phyloP scores from a whole-genome alignment of 2,888 invertebrate genomes.

The Synanthedon tipuliformis region DNA sequence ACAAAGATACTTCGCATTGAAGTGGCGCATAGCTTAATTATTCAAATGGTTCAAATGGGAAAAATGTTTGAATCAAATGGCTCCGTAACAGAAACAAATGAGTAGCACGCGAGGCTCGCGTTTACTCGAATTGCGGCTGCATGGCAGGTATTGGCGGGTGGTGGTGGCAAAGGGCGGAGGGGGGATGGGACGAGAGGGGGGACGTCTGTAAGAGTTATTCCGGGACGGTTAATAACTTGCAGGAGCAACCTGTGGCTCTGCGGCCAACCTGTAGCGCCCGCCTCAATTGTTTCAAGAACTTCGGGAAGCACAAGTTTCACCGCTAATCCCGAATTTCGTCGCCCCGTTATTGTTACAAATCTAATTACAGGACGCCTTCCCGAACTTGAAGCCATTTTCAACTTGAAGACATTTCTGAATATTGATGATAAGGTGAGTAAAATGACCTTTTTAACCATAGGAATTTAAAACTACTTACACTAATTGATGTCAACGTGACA shows the following conservation, averaged over 20 bases:
- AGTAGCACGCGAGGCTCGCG: constrained; percentile 1
- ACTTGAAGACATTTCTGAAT: no score
- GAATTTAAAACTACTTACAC: no score
- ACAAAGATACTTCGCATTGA: neutral
- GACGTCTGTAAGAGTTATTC: constrained; percentile 19
- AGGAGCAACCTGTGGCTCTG: constrained; percentile 41
- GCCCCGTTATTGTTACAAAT: neutral
- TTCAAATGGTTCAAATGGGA: no score
- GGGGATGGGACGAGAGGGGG: constrained; percentile 3
- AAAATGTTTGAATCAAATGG: neutral
- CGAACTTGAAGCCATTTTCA: no score
- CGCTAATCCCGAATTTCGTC: neutral
- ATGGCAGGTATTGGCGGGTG: neutral
- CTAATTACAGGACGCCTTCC: no score
- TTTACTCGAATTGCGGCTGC: neutral
- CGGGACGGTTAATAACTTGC: constrained; percentile 36
- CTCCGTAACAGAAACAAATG: neutral
- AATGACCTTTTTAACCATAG: no score
- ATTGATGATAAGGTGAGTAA: no score
- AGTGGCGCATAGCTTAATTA: neutral
- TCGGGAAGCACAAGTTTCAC: neutral
- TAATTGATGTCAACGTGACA: no score
- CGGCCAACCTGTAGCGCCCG: constrained; percentile 32
- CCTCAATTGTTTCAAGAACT: constrained; percentile 2
- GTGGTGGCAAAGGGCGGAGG: constrained; percentile 2